phyloP scores from a whole-genome alignment of 1,140 invertebrate species.

The Calycopis cecrops region DNA sequence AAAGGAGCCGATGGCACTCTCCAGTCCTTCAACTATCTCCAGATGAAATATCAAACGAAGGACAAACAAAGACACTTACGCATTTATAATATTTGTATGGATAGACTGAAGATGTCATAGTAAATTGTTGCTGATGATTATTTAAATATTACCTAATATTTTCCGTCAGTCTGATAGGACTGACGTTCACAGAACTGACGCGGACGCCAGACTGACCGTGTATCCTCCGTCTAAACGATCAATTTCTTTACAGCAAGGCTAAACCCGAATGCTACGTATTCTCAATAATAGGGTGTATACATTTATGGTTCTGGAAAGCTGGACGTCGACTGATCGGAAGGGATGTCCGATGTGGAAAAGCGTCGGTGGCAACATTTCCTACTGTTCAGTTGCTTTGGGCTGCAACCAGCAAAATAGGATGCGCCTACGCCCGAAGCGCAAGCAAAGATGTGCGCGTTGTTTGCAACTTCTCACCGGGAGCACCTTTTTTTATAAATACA shows the following conservation, averaged over 20 bases:
- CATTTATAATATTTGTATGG: too few relatives aligned
- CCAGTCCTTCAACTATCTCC: too few relatives aligned
- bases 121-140: too few relatives aligned
- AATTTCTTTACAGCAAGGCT: conserved; percentile 40
- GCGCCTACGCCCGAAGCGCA: conserved; percentile 41
- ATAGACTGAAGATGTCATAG: too few relatives aligned
- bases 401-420: conserved; percentile 55
- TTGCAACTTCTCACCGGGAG: conserved; percentile 59
- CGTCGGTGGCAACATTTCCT: conserved; percentile 37
- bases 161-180: too few relatives aligned
- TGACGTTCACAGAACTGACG: too few relatives aligned
- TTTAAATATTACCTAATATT: too few relatives aligned
- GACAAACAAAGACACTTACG: too few relatives aligned
- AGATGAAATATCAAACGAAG: too few relatives aligned
- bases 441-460: conserved; percentile 53
- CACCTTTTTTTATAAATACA: conserved; percentile 45
- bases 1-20: too few relatives aligned
- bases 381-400: conserved; percentile 59
- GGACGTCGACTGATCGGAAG: conserved; percentile 32
- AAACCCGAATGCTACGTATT: conserved; percentile 48
- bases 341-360: conserved; percentile 52
- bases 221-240: too few relatives aligned
- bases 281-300: conserved; percentile 52
- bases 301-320: conserved; percentile 55
- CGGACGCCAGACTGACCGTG: too few relatives aligned